Evolutionary conservation across 2,113 vertebrate species (phyloP).

Genomic region (Mobula hypostoma): DNA sequence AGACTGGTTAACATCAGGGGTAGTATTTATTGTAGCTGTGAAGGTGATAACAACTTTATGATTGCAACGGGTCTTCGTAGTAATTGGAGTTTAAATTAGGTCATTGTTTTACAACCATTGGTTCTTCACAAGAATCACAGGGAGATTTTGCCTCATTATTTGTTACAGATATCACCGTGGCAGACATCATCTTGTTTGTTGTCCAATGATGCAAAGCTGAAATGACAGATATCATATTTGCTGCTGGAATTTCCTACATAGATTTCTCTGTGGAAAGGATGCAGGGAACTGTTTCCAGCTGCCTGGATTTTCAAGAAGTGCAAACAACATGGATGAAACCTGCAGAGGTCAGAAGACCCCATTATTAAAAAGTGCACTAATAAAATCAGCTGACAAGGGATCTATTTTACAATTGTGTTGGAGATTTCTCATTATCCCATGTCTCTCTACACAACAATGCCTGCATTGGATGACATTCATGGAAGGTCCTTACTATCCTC

Average conservation of each 20-base stretch:
- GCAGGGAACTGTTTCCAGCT: too few relatives aligned
- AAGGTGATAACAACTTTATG: background rate
- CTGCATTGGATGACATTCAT: background rate
- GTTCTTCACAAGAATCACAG: background rate
- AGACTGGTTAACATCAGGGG: background rate
- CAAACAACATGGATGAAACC: background rate
- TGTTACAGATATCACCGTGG: background rate
- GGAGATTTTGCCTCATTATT: background rate
- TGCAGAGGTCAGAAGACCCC: background rate
- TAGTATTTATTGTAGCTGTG: background rate
- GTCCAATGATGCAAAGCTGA: background rate
- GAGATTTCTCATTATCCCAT: background rate
- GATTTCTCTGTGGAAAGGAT: background rate
- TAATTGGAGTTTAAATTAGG: background rate
- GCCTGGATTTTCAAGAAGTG: background rate
- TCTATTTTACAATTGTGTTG: background rate
- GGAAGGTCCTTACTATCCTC: background rate
- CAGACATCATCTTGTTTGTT: background rate
- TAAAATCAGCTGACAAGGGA: background rate
- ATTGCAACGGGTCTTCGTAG: background rate
- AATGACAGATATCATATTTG: background rate
- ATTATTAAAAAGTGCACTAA: background rate
- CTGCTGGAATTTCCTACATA: background rate
- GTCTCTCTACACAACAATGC: background rate
- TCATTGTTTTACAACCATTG: background rate